phyloP scores from a whole-genome alignment of 1,140 invertebrate species.

The Calosoma granatense region DNA sequence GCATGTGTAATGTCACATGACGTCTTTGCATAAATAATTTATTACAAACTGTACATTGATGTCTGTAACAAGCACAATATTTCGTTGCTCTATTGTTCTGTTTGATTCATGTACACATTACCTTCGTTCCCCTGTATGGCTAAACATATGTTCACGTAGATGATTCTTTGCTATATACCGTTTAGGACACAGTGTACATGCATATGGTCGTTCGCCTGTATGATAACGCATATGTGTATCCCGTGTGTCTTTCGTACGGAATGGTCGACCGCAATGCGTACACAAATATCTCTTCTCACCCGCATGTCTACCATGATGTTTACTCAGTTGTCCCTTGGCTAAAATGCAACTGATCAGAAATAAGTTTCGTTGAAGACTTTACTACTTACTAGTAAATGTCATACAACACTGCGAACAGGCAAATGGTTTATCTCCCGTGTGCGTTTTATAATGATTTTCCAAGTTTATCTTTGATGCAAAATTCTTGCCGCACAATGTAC shows the following conservation, averaged over 20 bases:
- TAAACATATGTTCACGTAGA: constrained; percentile 19
- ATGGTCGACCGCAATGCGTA: constrained; percentile 30
- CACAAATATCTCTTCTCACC: constrained; percentile 31
- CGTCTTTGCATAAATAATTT: not conserved
- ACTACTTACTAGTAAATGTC: not conserved
- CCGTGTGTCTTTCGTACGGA: constrained; percentile 31
- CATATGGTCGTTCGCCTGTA: constrained; percentile 54
- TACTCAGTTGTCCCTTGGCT: constrained; percentile 29
- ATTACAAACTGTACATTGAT: not conserved
- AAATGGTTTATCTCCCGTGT: not conserved
- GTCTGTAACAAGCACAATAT: not conserved
- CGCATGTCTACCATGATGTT: constrained; percentile 27
- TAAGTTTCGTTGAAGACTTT: not conserved
- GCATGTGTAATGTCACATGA: not conserved
- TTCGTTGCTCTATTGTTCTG: not conserved
- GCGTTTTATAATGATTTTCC: not conserved
- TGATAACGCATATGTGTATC: constrained; percentile 56
- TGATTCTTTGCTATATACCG: constrained; percentile 30
- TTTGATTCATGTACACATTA: not conserved
- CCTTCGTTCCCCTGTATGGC: not conserved
- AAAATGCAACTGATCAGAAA: constrained; percentile 12
- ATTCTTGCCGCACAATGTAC: constrained; percentile 8
- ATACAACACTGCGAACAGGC: not conserved
- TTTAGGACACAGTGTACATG: constrained; percentile 47
- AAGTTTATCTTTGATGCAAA: not conserved